Base-by-base conservation (phyloP, 1,140 invertebrate genomes). In the Neodiprion pinetum region DNA sequence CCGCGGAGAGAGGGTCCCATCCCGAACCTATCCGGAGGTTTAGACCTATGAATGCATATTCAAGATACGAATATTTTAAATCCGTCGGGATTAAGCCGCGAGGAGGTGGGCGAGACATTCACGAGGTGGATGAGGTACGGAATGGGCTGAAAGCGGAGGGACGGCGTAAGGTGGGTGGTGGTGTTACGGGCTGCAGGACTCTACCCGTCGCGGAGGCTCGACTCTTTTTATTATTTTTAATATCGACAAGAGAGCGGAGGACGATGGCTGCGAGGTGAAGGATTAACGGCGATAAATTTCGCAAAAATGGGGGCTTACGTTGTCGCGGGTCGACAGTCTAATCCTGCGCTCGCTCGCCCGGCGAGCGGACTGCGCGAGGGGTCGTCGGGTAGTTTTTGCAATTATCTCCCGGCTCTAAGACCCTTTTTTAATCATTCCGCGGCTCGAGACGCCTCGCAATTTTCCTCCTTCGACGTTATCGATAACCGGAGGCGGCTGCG, bases 281-380 rank as follows among this genome's bases (percentile, higher is more conserved):
- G 86, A 89, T 88, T 89, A 89, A 87, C 86, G 84, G 84, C 87
- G 86, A 88, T 88, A 88, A 89, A 89, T 89, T 89, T 88, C 83
- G 80, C 85, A 89, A 88, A 89, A 88, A 88, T 88, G 81, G 85
- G 85, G 85, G 87, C 87, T 88, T 87, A 88, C 86, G 74, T 84
- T 88, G 87, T 88, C 88, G 84, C 83, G 78, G 78, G 81, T 82
- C 85, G 87, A 89, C 84, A 86, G 85, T 86, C 84, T 88, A 89
- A 88, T 89, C 86, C 88, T 74, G 78, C 75, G 76, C 72, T 71
- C 73, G 50, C 77, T 80, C 75, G 77, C 75, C 77, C 28, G 75
- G 72, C 74, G 70, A 73, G 67, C 28, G 78, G 79, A 71, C 72
- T 72, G 75, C 72, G 40, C 67, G 75, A 77, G 77, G 74, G 80